phyloP scores from a whole-genome alignment of 1,140 invertebrate species.

The Pseudomyrmex cubaensis region DNA sequence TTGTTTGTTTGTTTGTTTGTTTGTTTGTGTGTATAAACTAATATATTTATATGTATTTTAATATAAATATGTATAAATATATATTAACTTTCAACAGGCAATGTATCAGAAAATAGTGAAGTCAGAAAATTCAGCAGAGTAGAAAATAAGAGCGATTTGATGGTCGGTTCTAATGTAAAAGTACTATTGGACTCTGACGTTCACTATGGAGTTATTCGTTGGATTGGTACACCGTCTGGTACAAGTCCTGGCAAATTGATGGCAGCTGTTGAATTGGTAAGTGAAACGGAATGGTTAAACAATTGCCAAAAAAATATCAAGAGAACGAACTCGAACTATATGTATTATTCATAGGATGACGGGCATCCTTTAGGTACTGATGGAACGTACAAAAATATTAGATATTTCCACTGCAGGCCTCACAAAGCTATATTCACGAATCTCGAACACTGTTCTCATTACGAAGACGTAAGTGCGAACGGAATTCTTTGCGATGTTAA shows the following conservation, averaged over 20 bases:
- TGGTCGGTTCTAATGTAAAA: slow-evolving; percentile 91
- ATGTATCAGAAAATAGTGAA: slow-evolving; percentile 80
- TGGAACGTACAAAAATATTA: slow-evolving; percentile 90
- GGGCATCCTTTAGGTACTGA: slow-evolving; percentile 88
- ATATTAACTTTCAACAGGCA: slow-evolving; percentile 59
- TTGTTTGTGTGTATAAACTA: no score
- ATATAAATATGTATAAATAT: neutral
- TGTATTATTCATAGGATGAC: slow-evolving; percentile 85
- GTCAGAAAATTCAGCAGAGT: slow-evolving; percentile 78
- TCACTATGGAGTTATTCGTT: slow-evolving; percentile 93
- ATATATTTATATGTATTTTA: neutral
- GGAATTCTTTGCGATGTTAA: slow-evolving; percentile 73
- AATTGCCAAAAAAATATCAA: neutral
- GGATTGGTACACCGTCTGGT: slow-evolving; percentile 90
- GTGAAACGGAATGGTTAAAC: slow-evolving; percentile 33
- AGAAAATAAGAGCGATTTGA: slow-evolving; percentile 85
- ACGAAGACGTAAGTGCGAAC: slow-evolving; percentile 91
- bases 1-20: neutral
- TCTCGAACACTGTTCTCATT: slow-evolving; percentile 90
- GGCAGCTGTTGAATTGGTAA: slow-evolving; percentile 90
- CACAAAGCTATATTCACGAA: slow-evolving; percentile 92
- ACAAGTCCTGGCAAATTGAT: slow-evolving; percentile 85
- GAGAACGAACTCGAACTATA: neutral
- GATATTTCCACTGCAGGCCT: slow-evolving; percentile 90
- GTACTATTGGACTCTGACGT: slow-evolving; percentile 86